Base-by-base conservation (phyloP, 2,797 vertebrate genomes). In the Anguilla anguilla region DNA sequence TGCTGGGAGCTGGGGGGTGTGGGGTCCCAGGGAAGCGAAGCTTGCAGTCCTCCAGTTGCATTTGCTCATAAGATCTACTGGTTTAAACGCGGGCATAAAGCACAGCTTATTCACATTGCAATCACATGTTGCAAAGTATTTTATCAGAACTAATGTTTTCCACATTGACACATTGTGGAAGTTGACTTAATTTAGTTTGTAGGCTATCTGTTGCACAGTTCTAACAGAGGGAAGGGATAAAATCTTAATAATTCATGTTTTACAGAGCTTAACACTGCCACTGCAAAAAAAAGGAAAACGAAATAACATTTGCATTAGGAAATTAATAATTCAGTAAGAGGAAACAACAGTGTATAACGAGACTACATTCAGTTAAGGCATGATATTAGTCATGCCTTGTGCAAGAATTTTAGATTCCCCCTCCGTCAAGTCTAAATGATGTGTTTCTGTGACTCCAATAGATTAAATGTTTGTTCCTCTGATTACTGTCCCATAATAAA, bases 301-400 rank as follows among this genome's bases (percentile, higher is more conserved):
- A 89, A 87, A 86, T 74, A 86, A 81, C 81, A 91, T 82, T 87
- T 86, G 87, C 84, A 85, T 90, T 90, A 89, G 39, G 35, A 31
- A 59, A 90, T 93, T 89, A 91, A 92, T 92, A 90, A 92, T 91
- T 92, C 83, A 91, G 55, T 81, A 28, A 55, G 87, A n/a, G 82
- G 43, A 88, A 91, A 90, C 83, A 55, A 82, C 46, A 79, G 59
- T 17, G 86, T 88, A 84, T 46, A 6, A 88, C 86, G 69, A 83
- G 85, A 86, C 89, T 85, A 25, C 69, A 67, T 89, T 91, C 25
- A 87, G 57, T 90, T 90, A 86, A 67, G 79, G 77, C 51, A 69
- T 51, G n/a, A 19, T 87, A 88, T 89, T 85, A 88, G 88, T 84
- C 64, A 86, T 64, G 72, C 39, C 77, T 51, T 46, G 25, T 86